A percentile compares a stretch with the other conserved stretches of the same genome.
phyloP scores from a whole-genome alignment of 2,888 invertebrate genomes.

The Synanthedon tipuliformis region DNA sequence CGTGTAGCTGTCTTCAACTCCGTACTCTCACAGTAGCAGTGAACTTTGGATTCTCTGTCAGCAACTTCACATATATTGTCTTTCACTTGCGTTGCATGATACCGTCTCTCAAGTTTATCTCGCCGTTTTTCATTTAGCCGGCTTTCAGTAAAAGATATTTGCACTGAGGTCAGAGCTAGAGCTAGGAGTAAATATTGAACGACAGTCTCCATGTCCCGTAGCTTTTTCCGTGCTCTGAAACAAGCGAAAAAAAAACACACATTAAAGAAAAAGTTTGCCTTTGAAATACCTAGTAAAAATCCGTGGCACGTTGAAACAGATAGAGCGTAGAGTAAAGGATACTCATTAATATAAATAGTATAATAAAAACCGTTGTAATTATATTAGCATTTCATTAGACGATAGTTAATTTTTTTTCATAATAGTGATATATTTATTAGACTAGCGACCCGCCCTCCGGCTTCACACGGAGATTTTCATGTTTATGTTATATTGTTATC shows the following conservation, averaged over 20 bases:
- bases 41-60: slow-evolving; percentile 67
- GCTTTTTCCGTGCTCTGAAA: slow-evolving; percentile 34
- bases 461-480: too few relatives aligned
- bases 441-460: too few relatives aligned
- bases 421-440: too few relatives aligned
- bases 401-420: too few relatives aligned
- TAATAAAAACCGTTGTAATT: too few relatives aligned
- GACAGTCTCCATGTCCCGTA: slow-evolving; percentile 50
- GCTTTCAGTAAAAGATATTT: slow-evolving; percentile 66
- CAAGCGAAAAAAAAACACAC: slow-evolving; percentile 37
- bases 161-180: slow-evolving; percentile 62
- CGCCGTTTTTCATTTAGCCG: slow-evolving; percentile 66
- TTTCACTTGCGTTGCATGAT: slow-evolving; percentile 45
- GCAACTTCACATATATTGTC: slow-evolving; percentile 72
- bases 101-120: slow-evolving; percentile 59
- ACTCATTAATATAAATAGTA: too few relatives aligned
- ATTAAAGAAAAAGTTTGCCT: slow-evolving; percentile 13
- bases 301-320: too few relatives aligned
- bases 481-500: too few relatives aligned
- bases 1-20: slow-evolving; percentile 71
- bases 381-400: too few relatives aligned
- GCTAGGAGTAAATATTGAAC: slow-evolving; percentile 64
- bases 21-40: slow-evolving; percentile 75
- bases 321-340: too few relatives aligned
- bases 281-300: background rate